Evolutionary conservation across 2,113 vertebrate genomes (phyloP).

Genomic region (Fulica atra): DNA sequence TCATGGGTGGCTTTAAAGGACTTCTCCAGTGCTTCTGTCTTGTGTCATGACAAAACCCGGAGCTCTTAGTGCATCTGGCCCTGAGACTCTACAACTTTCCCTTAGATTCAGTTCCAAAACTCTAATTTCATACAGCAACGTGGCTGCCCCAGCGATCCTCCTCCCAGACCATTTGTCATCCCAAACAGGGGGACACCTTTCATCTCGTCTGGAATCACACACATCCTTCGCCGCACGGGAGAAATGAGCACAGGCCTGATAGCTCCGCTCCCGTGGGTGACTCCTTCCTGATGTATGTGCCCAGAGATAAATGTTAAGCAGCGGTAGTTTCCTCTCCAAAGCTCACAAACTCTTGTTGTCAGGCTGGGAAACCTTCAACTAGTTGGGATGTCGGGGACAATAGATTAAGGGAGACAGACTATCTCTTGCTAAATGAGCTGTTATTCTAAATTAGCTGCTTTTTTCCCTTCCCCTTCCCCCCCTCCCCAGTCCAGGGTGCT

Average conservation of each 20-base stretch:
- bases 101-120: conserved; percentile 4
- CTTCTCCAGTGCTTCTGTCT: background rate
- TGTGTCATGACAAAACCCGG: background rate
- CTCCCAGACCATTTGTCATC: background rate
- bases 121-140: background rate
- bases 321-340: background rate
- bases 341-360: background rate
- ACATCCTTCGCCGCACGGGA: background rate
- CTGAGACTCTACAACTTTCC: background rate
- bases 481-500: background rate
- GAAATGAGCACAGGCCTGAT: background rate
- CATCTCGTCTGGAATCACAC: background rate
- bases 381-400: background rate
- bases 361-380: background rate
- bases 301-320: background rate
- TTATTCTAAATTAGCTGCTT: conserved; percentile 26
- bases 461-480: fast-evolving
- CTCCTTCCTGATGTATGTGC: conserved; percentile 14
- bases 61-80: background rate
- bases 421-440: conserved; percentile 58
- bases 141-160: background rate
- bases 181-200: background rate
- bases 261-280: background rate
- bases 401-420: conserved; percentile 46
- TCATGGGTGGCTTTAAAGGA: background rate